Percentiles rank a stretch among this genome's conserved stretches.
phyloP scores from a whole-genome alignment of 2,888 invertebrate species.

The Phragmatobia fuliginosa region DNA sequence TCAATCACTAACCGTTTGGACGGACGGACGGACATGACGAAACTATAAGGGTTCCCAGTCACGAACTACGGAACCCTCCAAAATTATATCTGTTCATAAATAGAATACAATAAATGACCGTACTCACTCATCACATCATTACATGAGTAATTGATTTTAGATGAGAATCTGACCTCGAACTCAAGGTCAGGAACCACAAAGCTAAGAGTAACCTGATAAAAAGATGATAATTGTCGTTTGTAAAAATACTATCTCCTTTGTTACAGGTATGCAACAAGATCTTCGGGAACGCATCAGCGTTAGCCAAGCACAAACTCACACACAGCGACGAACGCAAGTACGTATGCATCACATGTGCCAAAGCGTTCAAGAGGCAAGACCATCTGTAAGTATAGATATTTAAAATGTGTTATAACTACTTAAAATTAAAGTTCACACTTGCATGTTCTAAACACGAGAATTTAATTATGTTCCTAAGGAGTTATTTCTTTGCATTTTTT shows the following conservation, averaged over 20 bases:
- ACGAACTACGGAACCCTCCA: too few relatives aligned
- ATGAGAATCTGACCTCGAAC: neutral
- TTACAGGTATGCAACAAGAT: constrained; percentile 97
- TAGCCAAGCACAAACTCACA: constrained; percentile 98
- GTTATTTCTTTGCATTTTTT: too few relatives aligned
- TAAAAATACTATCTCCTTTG: constrained; percentile 33
- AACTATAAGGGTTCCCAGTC: too few relatives aligned
- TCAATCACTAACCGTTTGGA: too few relatives aligned
- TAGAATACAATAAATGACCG: too few relatives aligned
- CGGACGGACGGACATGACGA: too few relatives aligned
- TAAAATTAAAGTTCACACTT: neutral
- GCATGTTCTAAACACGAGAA: too few relatives aligned
- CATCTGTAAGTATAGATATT: constrained; percentile 93
- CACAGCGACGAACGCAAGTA: constrained; percentile 99
- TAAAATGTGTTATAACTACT: neutral
- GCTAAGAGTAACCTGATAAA: neutral
- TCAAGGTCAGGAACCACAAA: neutral
- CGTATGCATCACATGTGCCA: constrained; percentile 97
- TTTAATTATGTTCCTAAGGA: too few relatives aligned
- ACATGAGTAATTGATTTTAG: neutral
- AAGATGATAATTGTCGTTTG: neutral
- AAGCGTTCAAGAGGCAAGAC: constrained; percentile 99
- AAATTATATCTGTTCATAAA: too few relatives aligned
- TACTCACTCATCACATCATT: too few relatives aligned
- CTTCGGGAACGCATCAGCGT: constrained; percentile 98